Percentiles rank a stretch among this genome's conserved stretches.
Evolutionary conservation across 2,797 vertebrate genomes (phyloP).

Genomic region (Octomys mimax): DNA sequence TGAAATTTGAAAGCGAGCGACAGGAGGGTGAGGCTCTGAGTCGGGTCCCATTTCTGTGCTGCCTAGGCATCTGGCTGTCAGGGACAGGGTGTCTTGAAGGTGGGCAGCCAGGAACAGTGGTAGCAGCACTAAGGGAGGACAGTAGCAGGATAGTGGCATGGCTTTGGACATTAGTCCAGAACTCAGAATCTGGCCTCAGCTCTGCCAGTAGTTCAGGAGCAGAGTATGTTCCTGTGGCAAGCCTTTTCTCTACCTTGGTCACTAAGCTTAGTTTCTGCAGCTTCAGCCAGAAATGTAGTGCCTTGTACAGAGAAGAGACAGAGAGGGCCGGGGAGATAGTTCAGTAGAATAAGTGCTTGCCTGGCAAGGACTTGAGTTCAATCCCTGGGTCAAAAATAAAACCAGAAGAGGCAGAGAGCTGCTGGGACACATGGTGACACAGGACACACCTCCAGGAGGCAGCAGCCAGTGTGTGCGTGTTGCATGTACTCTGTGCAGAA

Average conservation of each 20-base stretch:
- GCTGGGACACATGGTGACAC: neutral
- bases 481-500: neutral
- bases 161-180: neutral
- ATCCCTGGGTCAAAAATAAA: too few species aligned
- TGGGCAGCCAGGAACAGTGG: neutral
- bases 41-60: neutral
- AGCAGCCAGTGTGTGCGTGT: neutral
- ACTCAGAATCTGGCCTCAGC: neutral
- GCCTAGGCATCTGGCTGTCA: neutral
- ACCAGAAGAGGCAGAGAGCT: neutral
- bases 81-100: neutral
- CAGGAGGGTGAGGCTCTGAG: neutral
- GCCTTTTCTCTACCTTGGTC: neutral
- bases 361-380: too few species aligned
- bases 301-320: neutral
- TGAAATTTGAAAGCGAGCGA: neutral
- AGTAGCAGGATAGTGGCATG: too few species aligned
- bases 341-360: too few species aligned
- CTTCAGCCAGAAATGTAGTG: neutral
- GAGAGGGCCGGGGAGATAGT: too few species aligned
- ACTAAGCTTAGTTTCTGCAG: neutral
- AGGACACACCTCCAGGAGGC: neutral
- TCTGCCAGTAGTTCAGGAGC: neutral
- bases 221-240: neutral
- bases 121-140: neutral